Base-by-base conservation (phyloP, 2,888 invertebrate genomes). In the Eupithecia dodoneata region DNA sequence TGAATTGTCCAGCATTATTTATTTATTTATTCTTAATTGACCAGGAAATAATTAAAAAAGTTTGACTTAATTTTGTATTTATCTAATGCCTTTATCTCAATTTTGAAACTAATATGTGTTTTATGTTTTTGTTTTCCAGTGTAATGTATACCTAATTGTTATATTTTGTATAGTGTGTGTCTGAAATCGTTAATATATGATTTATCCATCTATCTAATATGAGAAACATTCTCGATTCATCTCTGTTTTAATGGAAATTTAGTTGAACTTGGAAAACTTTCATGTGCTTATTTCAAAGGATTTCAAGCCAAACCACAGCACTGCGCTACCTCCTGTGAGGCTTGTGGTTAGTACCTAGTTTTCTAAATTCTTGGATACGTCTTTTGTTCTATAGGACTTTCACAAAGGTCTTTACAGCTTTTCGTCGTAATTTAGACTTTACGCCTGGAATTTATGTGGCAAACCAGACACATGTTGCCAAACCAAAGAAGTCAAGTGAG, bases 221-320 rank as follows among this genome's bases (percentile, higher is more conserved):
- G n/a, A n/a, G n/a, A n/a, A 55, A n/a, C 52, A n/a, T 52, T 55
- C 55, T 55, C 55, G n/a, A 55, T 55, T 55, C n/a, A 55, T 55
- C 55, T 55, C 55, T 15, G 52, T 52, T 15, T 6, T 52, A 52
- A 52, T 52, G 52, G n/a, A 1, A 55, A 7, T 9, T 55, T 2
- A 9, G 55, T n/a, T 55, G 55, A 55, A 13, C n/a, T n/a, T 55
- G 7, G n/a, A 12, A 55, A n/a, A n/a, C n/a, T n/a, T n/a, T n/a
- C n/a, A 0, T 52, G 15, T n/a, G 52, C 52, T 52, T n/a, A 55
- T 55, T 55, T 55, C 55, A 55, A 55, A 55, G 55, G 3, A 55
- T 55, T 55, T 55, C 55, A 55, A n/a, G n/a, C n/a, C 0, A 55
- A 55, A 55, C 55, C 55, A 55, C n/a, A 55, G 7, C n/a, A n/a